These are phyloP conservation scores for Dicyrtoma fusca DNA, from an alignment of 2,888 invertebrate species.

Conservation along the genomic window DNA sequence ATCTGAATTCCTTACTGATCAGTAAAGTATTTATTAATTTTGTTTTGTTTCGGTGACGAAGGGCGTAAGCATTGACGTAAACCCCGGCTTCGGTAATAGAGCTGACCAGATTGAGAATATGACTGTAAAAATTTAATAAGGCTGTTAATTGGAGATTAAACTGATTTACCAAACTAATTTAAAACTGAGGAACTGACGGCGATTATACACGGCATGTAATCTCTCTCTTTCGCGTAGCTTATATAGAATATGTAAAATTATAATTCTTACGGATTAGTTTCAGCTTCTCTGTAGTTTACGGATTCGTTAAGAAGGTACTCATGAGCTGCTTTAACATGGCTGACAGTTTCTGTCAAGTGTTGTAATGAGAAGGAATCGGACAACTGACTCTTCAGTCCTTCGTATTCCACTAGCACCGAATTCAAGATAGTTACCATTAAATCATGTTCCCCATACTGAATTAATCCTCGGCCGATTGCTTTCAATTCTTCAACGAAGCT, in stretches of 20 bases:
- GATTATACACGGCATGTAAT: too few relatives aligned
- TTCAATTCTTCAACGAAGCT: constrained; percentile 17
- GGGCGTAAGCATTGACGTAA: constrained; percentile 48
- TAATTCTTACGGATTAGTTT: constrained; percentile 33
- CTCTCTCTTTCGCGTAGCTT: too few relatives aligned
- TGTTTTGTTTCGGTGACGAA: constrained; percentile 48
- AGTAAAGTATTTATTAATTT: constrained; percentile 46
- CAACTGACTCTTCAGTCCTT: background rate
- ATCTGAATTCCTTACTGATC: constrained; percentile 27
- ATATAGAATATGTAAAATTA: too few relatives aligned
- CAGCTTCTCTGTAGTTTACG: constrained; percentile 12
- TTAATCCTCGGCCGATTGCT: constrained; percentile 36
- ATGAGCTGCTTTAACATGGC: background rate
- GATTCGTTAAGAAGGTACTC: constrained; percentile 6
- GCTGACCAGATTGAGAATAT: constrained; percentile 40
- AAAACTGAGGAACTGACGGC: too few relatives aligned
- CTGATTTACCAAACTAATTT: background rate
- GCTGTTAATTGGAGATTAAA: background rate
- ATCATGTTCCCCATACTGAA: constrained; percentile 48
- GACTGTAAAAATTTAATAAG: constrained; percentile 37
- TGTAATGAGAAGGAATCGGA: background rate
- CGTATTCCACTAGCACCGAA: constrained; percentile 10
- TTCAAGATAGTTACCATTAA: constrained; percentile 31
- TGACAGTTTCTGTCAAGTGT: constrained; percentile 9
- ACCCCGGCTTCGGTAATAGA: constrained; percentile 43